Percentiles rank a stretch among this genome's conserved stretches.
phyloP scores from a whole-genome alignment of 92 coral and sea anemone species.

The Anthopleura xanthogrammica region DNA sequence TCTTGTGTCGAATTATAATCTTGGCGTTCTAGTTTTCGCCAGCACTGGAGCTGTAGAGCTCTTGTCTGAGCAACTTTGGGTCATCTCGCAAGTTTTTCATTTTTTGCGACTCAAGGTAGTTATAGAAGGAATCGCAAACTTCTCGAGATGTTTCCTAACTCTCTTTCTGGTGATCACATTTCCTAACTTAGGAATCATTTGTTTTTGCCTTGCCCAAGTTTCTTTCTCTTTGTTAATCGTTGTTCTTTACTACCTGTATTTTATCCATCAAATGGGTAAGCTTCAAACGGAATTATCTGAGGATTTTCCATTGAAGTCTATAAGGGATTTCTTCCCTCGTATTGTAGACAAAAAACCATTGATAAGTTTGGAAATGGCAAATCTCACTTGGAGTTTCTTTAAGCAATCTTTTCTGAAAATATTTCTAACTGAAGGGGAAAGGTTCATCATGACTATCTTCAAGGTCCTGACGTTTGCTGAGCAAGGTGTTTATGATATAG shows the following conservation, averaged over 20 bases:
- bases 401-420: slow-evolving; percentile 94
- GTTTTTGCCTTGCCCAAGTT: slow-evolving; percentile 91
- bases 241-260: slow-evolving; percentile 74
- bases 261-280: slow-evolving; percentile 48
- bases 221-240: slow-evolving; percentile 75
- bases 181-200: slow-evolving; percentile 82
- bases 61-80: slow-evolving; percentile 94
- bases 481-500: slow-evolving; percentile 95
- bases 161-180: slow-evolving; percentile 65
- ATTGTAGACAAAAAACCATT: slow-evolving; percentile 38
- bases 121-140: slow-evolving; percentile 95
- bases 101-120: slow-evolving; percentile 91
- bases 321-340: slow-evolving; percentile 75
- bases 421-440: slow-evolving; percentile 96
- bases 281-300: slow-evolving; percentile 13
- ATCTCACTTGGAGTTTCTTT: slow-evolving; percentile 96
- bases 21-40: slow-evolving; percentile 78
- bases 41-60: slow-evolving; percentile 81
- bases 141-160: slow-evolving; percentile 80
- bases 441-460: slow-evolving; percentile 94
- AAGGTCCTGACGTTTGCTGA: slow-evolving; percentile 89
- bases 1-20: slow-evolving; percentile 57
- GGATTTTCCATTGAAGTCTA: slow-evolving; percentile 75
- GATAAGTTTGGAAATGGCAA: slow-evolving; percentile 68
- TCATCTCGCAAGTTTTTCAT: slow-evolving; percentile 79